These are phyloP conservation scores for Eupithecia insigniata DNA, from an alignment of 2,888 invertebrate genomes.

Conservation along the genomic window DNA sequence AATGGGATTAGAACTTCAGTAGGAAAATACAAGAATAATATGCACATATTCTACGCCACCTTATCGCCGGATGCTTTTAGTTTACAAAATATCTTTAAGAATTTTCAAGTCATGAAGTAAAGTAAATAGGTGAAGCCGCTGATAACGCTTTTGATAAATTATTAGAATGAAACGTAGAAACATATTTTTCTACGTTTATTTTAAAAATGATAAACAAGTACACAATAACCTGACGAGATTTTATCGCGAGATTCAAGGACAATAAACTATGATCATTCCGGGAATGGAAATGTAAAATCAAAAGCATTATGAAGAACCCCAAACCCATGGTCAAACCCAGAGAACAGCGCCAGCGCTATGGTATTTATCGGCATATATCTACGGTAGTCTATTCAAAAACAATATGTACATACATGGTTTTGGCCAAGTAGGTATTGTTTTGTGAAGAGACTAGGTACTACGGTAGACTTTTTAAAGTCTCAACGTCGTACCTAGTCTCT, in stretches of 20 bases:
- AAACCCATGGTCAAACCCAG: background rate
- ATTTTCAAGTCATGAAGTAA: background rate
- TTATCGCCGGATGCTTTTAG: background rate
- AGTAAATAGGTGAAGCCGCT: background rate
- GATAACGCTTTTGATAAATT: constrained; percentile 16
- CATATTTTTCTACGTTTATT: too few species aligned
- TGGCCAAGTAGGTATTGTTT: too few species aligned
- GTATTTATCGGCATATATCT: too few species aligned
- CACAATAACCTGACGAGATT: constrained; percentile 6
- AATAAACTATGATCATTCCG: background rate
- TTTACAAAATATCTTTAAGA: background rate
- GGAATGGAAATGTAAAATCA: background rate
- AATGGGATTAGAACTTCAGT: background rate
- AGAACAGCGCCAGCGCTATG: too few species aligned
- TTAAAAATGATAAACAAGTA: too few species aligned
- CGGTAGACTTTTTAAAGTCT: too few species aligned
- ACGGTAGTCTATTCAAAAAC: too few species aligned
- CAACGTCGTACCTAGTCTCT: too few species aligned
- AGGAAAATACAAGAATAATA: background rate
- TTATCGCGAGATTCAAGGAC: constrained; percentile 17
- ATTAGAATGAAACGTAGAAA: constrained; percentile 17
- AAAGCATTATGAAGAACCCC: background rate
- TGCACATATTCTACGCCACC: background rate
- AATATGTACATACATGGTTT: too few species aligned
- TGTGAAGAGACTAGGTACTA: too few species aligned